Evolutionary conservation across 2,797 vertebrate genomes (phyloP).

Genomic region (Salarias fasciatus): DNA sequence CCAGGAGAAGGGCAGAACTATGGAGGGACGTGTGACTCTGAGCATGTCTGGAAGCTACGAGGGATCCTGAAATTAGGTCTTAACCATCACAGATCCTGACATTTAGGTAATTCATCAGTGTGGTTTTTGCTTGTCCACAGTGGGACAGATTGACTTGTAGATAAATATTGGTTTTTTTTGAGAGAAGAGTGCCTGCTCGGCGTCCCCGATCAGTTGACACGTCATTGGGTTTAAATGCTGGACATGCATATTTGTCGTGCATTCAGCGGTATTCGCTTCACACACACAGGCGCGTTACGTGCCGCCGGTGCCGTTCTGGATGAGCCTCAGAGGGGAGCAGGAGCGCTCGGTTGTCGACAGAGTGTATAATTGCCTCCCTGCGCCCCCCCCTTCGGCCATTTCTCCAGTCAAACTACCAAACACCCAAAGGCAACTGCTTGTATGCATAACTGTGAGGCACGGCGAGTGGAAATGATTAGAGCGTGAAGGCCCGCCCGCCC

Average conservation of each 20-base stretch:
- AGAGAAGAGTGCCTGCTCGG: too few species aligned
- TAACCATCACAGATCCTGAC: too few species aligned
- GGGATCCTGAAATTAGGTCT: too few species aligned
- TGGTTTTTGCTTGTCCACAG: too few species aligned
- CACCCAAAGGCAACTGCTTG: constrained; percentile 65
- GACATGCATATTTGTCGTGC: not conserved
- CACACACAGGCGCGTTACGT: constrained; percentile 36
- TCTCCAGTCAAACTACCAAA: constrained; percentile 58
- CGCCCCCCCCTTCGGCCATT: constrained; percentile 50
- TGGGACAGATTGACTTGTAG: too few species aligned
- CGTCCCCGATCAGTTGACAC: too few species aligned
- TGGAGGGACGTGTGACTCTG: too few species aligned
- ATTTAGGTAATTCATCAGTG: too few species aligned
- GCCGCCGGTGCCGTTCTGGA: constrained; percentile 51
- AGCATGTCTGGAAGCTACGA: too few species aligned
- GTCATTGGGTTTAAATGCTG: constrained; percentile 1
- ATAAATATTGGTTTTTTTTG: too few species aligned
- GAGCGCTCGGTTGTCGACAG: constrained; percentile 43
- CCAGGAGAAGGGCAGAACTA: too few species aligned
- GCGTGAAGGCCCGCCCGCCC: constrained; percentile 54
- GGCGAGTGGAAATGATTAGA: constrained; percentile 64
- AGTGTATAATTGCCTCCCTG: constrained; percentile 63
- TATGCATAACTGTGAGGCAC: constrained; percentile 54
- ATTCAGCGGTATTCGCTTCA: constrained; percentile 11
- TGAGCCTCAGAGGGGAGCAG: constrained; percentile 40